Base-by-base conservation (phyloP, 2,113 vertebrate species). In the Gallinago jamesoni region DNA sequence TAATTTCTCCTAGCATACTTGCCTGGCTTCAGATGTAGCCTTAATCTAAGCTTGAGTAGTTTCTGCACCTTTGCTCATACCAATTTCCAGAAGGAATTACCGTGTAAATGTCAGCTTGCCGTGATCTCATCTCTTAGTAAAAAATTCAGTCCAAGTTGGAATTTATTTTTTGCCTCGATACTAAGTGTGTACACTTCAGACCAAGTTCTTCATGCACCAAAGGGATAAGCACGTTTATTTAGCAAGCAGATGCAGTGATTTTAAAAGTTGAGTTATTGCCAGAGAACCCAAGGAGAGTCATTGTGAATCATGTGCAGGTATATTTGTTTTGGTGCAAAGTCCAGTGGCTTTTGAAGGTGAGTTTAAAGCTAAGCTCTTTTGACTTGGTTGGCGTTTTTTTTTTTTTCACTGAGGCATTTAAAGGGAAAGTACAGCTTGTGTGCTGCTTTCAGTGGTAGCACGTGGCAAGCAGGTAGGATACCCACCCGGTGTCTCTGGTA, bases 291-390 rank as follows among this genome's bases (percentile, higher is more conserved):
- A 66, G 56, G 28, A 76, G 28, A 43, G 25, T 62, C 68, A 24
- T 37, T 5, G 22, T 81, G 56, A 64, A 10, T 56, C 33, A 70
- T 5, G 9, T 39, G 43, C 23, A 2, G 4, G 8, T 35, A 14
- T 59, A 47, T 91, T 84, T 81, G 48, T 84, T 82, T 64, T 72
- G 69, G 73, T 89, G 93, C 94, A 68, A 91, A 91, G 93, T 93
- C 83, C 10, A 0, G 27, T 43, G 63, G 37, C 79, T 93, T 89
- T 84, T 84, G 94, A 75, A 90, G 86, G 64, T 45, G 69, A 70
- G 39, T 91, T 94, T 84, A 92, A 92, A 93, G 83, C 59, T 67
- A 84, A 93, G 47, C 72, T 12, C 45, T 12, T 89, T 63, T 70
- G 19, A n/a, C 19, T 31, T 31, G 69, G 37, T 43, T 43, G 19